Evolutionary conservation across 2,888 invertebrate genomes (phyloP).

Genomic region (Drosophila putrida): DNA sequence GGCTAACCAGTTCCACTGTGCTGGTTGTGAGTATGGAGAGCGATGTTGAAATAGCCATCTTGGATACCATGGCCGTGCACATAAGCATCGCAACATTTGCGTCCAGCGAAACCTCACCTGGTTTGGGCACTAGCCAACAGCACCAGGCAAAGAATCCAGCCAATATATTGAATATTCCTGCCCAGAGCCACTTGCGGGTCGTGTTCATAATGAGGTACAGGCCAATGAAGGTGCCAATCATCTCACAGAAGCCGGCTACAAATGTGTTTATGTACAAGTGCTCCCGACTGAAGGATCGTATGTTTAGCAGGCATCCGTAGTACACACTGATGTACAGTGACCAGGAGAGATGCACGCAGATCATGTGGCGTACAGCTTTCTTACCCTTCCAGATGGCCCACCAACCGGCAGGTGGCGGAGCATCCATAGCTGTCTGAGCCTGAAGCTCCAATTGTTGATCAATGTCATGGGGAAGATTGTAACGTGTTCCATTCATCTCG

Average conservation of each 20-base stretch:
- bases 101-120: slow-evolving; percentile 78
- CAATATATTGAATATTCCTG: slow-evolving; percentile 84
- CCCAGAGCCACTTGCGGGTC: slow-evolving; percentile 84
- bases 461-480: slow-evolving; percentile 84
- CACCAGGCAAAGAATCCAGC: slow-evolving; percentile 83
- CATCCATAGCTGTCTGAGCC: slow-evolving; percentile 84
- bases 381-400: slow-evolving; percentile 85
- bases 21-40: slow-evolving; percentile 85
- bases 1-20: slow-evolving; percentile 84
- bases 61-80: slow-evolving; percentile 85
- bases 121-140: slow-evolving; percentile 84
- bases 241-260: slow-evolving; percentile 85
- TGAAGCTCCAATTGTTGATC: slow-evolving; percentile 85
- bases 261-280: slow-evolving; percentile 85
- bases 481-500: slow-evolving; percentile 84
- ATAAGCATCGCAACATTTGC: slow-evolving; percentile 82
- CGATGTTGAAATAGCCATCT: slow-evolving; percentile 85
- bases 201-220: slow-evolving; percentile 84
- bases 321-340: slow-evolving; percentile 85
- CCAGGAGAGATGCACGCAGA: slow-evolving; percentile 85
- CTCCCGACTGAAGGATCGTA: slow-evolving; percentile 85
- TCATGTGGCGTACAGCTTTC: slow-evolving; percentile 83
- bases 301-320: slow-evolving; percentile 86
- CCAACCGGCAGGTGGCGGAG: slow-evolving; percentile 84
- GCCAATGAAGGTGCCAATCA: slow-evolving; percentile 84